These are phyloP conservation scores for Polypterus bichir DNA, from an alignment of 2,113 vertebrate species.

Conservation along the genomic window DNA sequence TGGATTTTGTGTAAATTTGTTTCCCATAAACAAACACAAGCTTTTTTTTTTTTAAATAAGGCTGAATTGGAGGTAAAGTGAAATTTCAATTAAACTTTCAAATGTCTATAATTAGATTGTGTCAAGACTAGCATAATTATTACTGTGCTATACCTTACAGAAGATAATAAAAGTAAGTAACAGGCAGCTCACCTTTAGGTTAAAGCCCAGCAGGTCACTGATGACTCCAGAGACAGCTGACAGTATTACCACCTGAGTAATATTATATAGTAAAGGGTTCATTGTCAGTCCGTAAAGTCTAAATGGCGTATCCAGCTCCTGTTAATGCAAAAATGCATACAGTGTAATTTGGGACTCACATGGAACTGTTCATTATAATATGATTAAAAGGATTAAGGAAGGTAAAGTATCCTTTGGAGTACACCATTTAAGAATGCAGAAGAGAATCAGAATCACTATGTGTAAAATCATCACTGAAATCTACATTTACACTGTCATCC, in stretches of 20 bases:
- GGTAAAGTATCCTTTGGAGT: too few species aligned
- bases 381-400: too few species aligned
- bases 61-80: neutral
- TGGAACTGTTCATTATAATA: too few species aligned
- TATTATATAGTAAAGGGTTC: constrained; percentile 97
- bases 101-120: too few species aligned
- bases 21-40: too few species aligned
- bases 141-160: too few species aligned
- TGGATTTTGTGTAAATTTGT: too few species aligned
- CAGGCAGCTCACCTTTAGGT: constrained; percentile 71
- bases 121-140: too few species aligned
- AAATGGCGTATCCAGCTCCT: constrained; percentile 93
- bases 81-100: too few species aligned
- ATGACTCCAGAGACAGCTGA: constrained; percentile 96
- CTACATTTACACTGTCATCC: neutral
- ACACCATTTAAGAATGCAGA: too few species aligned
- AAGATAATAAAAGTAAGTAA: neutral
- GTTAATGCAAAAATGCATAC: neutral
- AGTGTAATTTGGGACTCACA: too few species aligned
- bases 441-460: too few species aligned
- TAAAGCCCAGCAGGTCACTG: constrained; percentile 93
- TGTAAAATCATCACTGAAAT: neutral
- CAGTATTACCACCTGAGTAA: constrained; percentile 95
- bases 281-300: constrained; percentile 89
- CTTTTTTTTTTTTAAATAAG: neutral